Base-by-base conservation (phyloP, 2,888 invertebrate genomes). In the Macrophya alboannulata region DNA sequence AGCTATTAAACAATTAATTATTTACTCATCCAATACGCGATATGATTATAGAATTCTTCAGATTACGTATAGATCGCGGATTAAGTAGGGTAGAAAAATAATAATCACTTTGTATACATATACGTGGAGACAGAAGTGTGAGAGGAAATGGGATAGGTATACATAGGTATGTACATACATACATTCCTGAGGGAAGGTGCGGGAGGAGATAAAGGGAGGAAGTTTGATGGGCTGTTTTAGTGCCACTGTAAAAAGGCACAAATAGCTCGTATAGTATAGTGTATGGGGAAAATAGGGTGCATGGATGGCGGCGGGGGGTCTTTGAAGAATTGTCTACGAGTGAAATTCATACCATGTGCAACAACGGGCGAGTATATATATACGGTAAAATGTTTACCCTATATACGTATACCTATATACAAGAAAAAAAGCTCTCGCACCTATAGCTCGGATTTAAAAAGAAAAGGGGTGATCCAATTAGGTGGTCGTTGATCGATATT, bases 301-400 rank as follows among this genome's bases (percentile, higher is more conserved):
- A 43, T 10, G 31, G n/a, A n/a, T n/a, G 55, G 55, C 8, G 55
- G 55, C 25, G 77, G 43, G 55, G 55, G 77, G 43, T 77, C 77
- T 77, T 77, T 77, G 37, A 55, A 37, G 77, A 55, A 77, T 55
- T 55, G 55, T 55, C 77, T 77, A 77, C 48, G 40, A n/a, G 77
- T 37, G 77, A 77, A 77, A 77, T 77, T 83, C 68, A 84, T 59
- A 43, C 85, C 31, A 5, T n/a, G 43, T 77, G 45, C 45, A 74
- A 15, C n/a, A 87, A 84, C 88, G 9, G 48, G 0, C 86, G 85
- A 86, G 88, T 88, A n/a, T n/a, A n/a, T n/a, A n/a, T n/a, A n/a
- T n/a, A 88, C 88, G 87, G 89, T 91, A 31, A 77, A 31, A 77
- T 9, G 65, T 31, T 31, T 31, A 37, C 31, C 65, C 31, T 12